Base-by-base conservation (phyloP, 2,888 invertebrate genomes). In the Sarcophaga rosellei region DNA sequence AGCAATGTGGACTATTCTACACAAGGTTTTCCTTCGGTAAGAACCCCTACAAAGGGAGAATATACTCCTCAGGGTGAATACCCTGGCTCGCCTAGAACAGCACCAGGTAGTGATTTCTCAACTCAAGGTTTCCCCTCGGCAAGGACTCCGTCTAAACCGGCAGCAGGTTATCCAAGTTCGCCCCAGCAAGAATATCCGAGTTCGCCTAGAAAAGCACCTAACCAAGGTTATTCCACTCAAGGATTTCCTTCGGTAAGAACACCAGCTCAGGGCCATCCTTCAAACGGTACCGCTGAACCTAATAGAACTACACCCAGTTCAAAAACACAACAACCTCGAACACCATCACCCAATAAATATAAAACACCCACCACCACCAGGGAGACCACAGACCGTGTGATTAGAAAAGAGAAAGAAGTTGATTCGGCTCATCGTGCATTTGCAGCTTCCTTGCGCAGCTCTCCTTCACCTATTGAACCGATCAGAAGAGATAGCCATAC, bases 361-460 rank as follows among this genome's bases (percentile, higher is more conserved):
- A 89, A 85, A 66, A 23, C 76, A 1, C 72, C 88, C 4, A 88
- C 84, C 15, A 89, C 88, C 1, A 89, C 88, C 10, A 88, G 88
- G 3, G 88, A 89, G 61, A 85, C 84, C 10, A 89, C 92, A 4
- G 89, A 89, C 63, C 88, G 90, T 15, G 89, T 90, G 85, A 79
- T 91, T 85, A 89, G 89, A 15, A 91, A 92, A 87, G 93, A 93
- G 73, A 92, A 92, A 45, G 91, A 91, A 76, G 91, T 90, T 47
- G 96, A 96, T 90, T 95, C 96, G 0, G 95, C 96, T 1, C 97
- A 97, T 90, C 95, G 96, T 88, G 96, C 96, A 0, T 97, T 96
- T 94, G 96, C 96, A 0, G 95, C 96, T 81, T 95, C 96, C 6
- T 93, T 97, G 69, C 94, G 97, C 47, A 94, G 96, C 84, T 95